Conservation (phyloP, 2,113 vertebrate species). For the Nothoprocta pentlandii region DNA sequence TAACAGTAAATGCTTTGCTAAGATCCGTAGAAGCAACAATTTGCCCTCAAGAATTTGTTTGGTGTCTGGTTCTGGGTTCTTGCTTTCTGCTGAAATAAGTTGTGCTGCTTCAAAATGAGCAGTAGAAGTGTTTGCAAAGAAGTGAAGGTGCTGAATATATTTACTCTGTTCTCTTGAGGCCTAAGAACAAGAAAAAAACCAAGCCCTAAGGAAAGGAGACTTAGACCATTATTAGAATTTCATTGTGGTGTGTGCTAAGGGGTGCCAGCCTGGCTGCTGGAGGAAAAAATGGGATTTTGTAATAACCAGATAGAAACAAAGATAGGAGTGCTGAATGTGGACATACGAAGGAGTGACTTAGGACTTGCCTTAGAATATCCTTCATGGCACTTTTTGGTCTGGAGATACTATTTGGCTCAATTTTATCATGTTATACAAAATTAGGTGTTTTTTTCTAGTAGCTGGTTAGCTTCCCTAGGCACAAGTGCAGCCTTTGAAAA, state of each 20-base stretch:
- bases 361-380: neutral
- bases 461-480: neutral
- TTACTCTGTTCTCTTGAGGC: neutral
- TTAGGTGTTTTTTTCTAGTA: neutral
- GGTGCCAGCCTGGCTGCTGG: neutral
- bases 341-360: neutral
- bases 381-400: neutral
- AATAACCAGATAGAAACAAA: neutral
- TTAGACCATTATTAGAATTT: neutral
- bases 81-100: neutral
- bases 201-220: neutral
- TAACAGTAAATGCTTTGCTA: conserved; percentile 4
- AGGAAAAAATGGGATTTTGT: neutral
- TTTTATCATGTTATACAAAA: neutral
- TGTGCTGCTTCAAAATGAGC: conserved; percentile 10
- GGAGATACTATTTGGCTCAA: neutral
- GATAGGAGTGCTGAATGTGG: neutral
- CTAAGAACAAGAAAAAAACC: neutral
- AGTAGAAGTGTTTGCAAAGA: neutral
- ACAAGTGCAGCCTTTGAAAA: neutral
- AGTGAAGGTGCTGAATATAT: neutral
- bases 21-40: neutral
- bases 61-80: conserved; percentile 9
- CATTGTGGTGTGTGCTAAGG: neutral
- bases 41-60: conserved; percentile 28